A percentile compares a stretch with the other conserved stretches of the same genome.
Conservation (phyloP, 2,888 invertebrate species). For the Alloscopus bannaensis region DNA sequence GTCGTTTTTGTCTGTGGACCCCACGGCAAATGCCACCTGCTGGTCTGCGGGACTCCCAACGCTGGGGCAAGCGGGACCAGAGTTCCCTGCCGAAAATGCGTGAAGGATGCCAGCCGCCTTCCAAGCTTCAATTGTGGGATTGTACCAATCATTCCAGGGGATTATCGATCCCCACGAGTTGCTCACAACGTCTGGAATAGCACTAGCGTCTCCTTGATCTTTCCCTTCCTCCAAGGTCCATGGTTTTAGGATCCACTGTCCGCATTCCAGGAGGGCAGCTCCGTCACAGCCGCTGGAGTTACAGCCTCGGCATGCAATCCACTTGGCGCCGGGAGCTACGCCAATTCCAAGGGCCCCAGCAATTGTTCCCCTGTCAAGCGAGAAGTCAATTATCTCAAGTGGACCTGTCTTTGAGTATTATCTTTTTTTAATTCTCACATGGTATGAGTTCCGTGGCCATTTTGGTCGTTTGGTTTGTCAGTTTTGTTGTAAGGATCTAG, state of each 20-base stretch:
- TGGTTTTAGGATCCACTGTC: conserved; percentile 39
- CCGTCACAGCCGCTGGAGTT: conserved; percentile 10
- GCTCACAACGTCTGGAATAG: conserved; percentile 34
- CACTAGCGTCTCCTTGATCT: background rate
- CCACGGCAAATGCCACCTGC: background rate
- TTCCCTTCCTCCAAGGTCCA: too few relatives aligned
- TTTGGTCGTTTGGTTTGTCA: conserved; percentile 16
- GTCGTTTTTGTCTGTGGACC: conserved; percentile 31
- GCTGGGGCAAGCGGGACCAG: conserved; percentile 31
- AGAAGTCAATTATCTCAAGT: background rate
- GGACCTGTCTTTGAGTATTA: background rate
- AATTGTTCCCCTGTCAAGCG: conserved; percentile 3
- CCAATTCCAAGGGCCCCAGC: conserved; percentile 40
- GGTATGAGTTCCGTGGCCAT: conserved; percentile 49
- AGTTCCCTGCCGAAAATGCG: conserved; percentile 43
- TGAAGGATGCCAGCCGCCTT: conserved; percentile 30
- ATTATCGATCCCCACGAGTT: conserved; percentile 39
- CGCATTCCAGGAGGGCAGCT: conserved; percentile 22
- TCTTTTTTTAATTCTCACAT: background rate
- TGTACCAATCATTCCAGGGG: conserved; percentile 22
- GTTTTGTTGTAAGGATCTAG: conserved; percentile 20
- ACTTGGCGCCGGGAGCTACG: conserved; percentile 47
- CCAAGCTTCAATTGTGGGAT: conserved; percentile 42
- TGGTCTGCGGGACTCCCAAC: conserved; percentile 23
- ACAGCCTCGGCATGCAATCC: conserved; percentile 43